phyloP scores from a whole-genome alignment of 2,113 vertebrate genomes.

The Piprites chloris region DNA sequence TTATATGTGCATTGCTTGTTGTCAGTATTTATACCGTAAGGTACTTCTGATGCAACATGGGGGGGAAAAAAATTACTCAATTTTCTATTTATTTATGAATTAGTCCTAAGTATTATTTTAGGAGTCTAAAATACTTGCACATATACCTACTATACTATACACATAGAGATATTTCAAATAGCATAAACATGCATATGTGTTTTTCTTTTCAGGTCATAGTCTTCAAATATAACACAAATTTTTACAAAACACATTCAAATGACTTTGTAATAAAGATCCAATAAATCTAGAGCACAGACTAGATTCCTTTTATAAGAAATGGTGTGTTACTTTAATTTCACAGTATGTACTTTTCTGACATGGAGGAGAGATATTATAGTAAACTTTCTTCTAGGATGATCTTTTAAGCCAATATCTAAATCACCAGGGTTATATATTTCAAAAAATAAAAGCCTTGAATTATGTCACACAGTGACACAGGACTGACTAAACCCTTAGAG shows the following conservation, averaged over 20 bases:
- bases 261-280: neutral
- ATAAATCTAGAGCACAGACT: neutral
- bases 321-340: slow-evolving; percentile 30
- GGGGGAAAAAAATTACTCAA: neutral
- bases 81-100: neutral
- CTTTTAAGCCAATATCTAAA: slow-evolving; percentile 38
- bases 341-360: neutral
- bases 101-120: neutral
- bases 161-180: neutral
- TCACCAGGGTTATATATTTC: neutral
- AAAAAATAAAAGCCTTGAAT: neutral
- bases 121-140: neutral
- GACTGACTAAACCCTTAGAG: neutral
- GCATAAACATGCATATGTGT: neutral
- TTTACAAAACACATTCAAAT: neutral
- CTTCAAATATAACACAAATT: neutral
- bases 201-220: neutral
- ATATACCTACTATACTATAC: neutral
- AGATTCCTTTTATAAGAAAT: neutral
- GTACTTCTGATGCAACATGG: neutral
- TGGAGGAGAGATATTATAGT: neutral
- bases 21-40: neutral
- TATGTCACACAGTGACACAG: neutral
- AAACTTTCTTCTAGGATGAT: neutral
- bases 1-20: neutral